Base-by-base conservation (phyloP, 2,797 vertebrate species). In the Channa striata region DNA sequence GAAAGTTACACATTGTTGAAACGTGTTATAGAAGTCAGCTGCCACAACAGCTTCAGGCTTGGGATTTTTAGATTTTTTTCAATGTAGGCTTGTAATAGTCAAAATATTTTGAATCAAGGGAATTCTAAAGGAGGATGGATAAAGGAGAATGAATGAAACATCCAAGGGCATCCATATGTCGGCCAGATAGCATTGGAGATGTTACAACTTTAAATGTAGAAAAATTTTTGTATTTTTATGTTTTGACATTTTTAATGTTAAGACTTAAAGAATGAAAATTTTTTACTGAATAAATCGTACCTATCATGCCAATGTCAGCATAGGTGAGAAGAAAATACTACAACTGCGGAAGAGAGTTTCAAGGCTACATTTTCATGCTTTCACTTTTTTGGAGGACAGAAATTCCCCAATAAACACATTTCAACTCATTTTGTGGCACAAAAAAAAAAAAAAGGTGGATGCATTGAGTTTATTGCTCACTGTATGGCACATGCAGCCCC, bases 341-440 rank as follows among this genome's bases (percentile, higher is more conserved):
- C 16, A 60, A 59, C 34, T 66, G 52, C 40, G 11, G 37, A 71
- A 66, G 8, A 25, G 12, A 44, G 69, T 66, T 51, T 21, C 48
- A 68, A 25, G 58, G 46, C 44, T 51, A 34, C 13, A 66, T n/a
- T 53, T 30, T 30, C 25, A 3, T 30, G 25, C 4, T 65, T 58
- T 58, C 6, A 13, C 0, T 44, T 2, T 63, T 67, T 65, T 40
- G 25, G 25, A 6, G 37, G 34, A 67, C 13, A 43, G 33, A 72
- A 77, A 61, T 57, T 48, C 11, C n/a, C 36, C 20, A 59, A 37
- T 72, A 73, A 78, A 77, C 14, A 2, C 33, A 20, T 72, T 77
- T 77, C 34, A 64, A 65, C 44, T 51, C 21, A 57, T 52, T 80
- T 56, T 42, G 69, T 75, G 40, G 57, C 23, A 40, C 36, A 65